A percentile compares a stretch with the other conserved stretches of the same genome.
Conservation (phyloP, 2,113 vertebrate genomes). For the Lophius piscatorius region DNA sequence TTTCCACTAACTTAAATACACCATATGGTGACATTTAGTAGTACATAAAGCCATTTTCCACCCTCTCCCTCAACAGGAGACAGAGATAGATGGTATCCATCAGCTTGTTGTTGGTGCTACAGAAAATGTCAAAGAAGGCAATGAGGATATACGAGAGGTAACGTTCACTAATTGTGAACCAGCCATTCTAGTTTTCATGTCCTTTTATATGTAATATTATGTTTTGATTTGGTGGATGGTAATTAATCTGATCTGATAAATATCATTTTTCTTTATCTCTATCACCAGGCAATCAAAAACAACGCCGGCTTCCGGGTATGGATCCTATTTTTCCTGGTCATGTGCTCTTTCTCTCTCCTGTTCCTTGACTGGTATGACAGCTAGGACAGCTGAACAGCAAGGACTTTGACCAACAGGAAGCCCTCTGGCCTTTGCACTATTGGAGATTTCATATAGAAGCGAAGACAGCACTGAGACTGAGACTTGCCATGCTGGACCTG, state of each 20-base stretch:
- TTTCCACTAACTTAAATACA: neutral
- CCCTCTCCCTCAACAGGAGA: constrained; percentile 81
- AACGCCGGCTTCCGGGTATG: constrained; percentile 98
- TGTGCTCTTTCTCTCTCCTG: constrained; percentile 98
- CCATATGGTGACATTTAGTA: neutral
- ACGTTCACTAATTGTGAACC: neutral
- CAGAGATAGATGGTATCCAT: constrained; percentile 93
- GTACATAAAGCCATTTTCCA: neutral
- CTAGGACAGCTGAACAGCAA: constrained; percentile 63
- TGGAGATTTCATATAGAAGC: constrained; percentile 2
- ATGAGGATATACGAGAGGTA: constrained; percentile 98
- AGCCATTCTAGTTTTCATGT: no score
- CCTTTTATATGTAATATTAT: neutral
- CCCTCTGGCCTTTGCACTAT: constrained; percentile 6
- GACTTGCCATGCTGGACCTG: constrained; percentile 1
- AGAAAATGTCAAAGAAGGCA: constrained; percentile 98
- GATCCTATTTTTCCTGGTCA: constrained; percentile 98
- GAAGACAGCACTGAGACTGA: constrained; percentile 25
- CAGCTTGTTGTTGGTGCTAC: constrained; percentile 95
- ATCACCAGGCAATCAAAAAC: constrained; percentile 94
- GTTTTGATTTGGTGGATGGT: neutral
- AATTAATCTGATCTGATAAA: neutral
- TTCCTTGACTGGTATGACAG: constrained; percentile 99
- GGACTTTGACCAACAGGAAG: constrained; percentile 20
- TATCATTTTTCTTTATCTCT: constrained; percentile 17